Evolutionary conservation across 2,797 vertebrate species (phyloP).

Genomic region (Danio kyathit): DNA sequence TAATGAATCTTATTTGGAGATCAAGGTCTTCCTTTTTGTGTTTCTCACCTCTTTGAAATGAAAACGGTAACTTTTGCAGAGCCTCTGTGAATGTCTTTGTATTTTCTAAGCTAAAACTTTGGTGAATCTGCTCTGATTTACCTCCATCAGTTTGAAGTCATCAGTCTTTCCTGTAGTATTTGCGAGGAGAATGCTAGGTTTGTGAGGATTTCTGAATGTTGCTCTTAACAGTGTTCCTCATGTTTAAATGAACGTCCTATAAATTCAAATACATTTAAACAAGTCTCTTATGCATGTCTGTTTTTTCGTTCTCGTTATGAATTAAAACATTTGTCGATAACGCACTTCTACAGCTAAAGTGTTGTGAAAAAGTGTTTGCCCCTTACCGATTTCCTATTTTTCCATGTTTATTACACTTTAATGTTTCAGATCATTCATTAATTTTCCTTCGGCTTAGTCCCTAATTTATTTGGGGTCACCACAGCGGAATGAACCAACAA

Average conservation of each 20-base stretch:
- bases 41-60: conserved; percentile 42
- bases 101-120: conserved; percentile 55
- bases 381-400: too few species aligned
- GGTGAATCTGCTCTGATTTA: conserved; percentile 41
- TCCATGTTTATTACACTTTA: too few species aligned
- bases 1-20: conserved; percentile 34
- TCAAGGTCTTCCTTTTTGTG: conserved; percentile 58
- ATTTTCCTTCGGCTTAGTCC: too few species aligned
- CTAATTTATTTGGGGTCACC: too few species aligned
- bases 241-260: conserved; percentile 70
- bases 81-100: conserved; percentile 71
- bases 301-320: conserved; percentile 81
- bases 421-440: too few species aligned
- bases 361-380: too few species aligned
- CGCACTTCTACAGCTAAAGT: too few species aligned
- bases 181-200: not conserved
- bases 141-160: conserved; percentile 3
- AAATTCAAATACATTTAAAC: conserved; percentile 75
- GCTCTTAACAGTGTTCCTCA: conserved; percentile 56
- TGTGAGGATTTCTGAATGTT: conserved; percentile 25
- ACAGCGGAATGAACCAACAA: too few species aligned
- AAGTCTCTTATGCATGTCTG: conserved; percentile 73
- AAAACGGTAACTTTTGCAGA: conserved; percentile 56
- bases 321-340: too few species aligned
- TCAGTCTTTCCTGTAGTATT: conserved; percentile 19